Evolutionary conservation across 2,888 invertebrate species (phyloP).

Genomic region (Agrotis segetum): DNA sequence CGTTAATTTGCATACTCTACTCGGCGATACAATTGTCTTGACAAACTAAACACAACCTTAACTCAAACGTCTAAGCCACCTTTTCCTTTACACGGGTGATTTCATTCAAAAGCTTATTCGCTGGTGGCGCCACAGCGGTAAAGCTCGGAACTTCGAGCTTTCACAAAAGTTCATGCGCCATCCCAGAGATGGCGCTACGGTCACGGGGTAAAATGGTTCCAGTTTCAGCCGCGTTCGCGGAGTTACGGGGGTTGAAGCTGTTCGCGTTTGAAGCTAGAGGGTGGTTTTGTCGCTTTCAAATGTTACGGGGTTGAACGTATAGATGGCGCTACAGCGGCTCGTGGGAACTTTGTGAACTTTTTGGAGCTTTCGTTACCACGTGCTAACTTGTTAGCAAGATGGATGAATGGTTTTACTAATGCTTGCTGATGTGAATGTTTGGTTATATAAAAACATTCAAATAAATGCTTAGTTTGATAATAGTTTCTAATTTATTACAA

Average conservation of each 20-base stretch:
- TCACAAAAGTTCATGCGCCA: constrained; percentile 80
- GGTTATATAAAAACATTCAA: neutral
- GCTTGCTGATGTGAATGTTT: neutral
- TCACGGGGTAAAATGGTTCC: constrained; percentile 70
- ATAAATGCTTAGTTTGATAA: neutral
- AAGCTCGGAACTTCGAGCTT: constrained; percentile 82
- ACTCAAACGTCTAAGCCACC: constrained; percentile 63
- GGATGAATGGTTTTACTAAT: constrained; percentile 10
- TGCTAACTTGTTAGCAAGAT: constrained; percentile 26
- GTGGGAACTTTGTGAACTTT: constrained; percentile 33
- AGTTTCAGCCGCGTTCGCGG: constrained; percentile 64
- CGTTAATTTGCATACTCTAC: constrained; percentile 90
- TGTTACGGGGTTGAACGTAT: constrained; percentile 55
- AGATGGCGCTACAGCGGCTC: constrained; percentile 74
- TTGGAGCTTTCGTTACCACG: constrained; percentile 21
- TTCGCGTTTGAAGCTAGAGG: constrained; percentile 64
- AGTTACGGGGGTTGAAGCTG: constrained; percentile 71
- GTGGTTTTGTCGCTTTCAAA: constrained; percentile 59
- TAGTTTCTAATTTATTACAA: too few relatives aligned
- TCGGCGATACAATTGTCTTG: constrained; percentile 68
- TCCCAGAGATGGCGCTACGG: constrained; percentile 85
- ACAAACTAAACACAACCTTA: constrained; percentile 76
- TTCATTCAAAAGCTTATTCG: constrained; percentile 88
- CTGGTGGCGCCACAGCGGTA: constrained; percentile 77
- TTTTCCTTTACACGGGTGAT: constrained; percentile 64